phyloP scores from a whole-genome alignment of 2,797 vertebrate species.

The Semaprochilodus insignis region DNA sequence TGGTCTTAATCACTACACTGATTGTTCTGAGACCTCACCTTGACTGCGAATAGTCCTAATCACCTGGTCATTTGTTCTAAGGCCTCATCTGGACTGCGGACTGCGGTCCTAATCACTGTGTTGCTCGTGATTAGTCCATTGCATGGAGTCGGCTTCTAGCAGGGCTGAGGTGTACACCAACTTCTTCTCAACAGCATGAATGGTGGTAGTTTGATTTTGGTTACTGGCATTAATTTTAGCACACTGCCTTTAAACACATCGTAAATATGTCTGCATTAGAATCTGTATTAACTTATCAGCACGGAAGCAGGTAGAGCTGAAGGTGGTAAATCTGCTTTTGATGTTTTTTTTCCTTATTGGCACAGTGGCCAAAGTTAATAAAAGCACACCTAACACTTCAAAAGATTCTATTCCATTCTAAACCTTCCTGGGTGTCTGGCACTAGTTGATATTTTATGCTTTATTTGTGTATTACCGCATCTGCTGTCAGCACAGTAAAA shows the following conservation, averaged over 20 bases:
- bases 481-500: neutral
- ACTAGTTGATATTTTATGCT: neutral
- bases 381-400: slow-evolving; percentile 28
- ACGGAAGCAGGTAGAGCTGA: slow-evolving; percentile 50
- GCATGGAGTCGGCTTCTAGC: too few species aligned
- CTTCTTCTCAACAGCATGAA: too few species aligned
- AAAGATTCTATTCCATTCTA: neutral
- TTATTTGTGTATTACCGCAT: neutral
- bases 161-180: too few species aligned
- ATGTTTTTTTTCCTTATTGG: slow-evolving; percentile 28
- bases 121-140: too few species aligned
- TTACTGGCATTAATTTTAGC: neutral
- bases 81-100: too few species aligned
- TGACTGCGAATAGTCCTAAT: too few species aligned
- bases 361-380: slow-evolving; percentile 19
- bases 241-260: neutral
- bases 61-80: too few species aligned
- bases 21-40: too few species aligned
- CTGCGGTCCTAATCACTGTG: too few species aligned
- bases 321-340: slow-evolving; percentile 10
- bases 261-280: slow-evolving; percentile 26
- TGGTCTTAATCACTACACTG: too few species aligned
- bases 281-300: slow-evolving; percentile 70
- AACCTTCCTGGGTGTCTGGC: neutral
- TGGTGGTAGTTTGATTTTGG: too few species aligned